phyloP scores from a whole-genome alignment of 2,888 invertebrate genomes.

The Cynaeus angustus region DNA sequence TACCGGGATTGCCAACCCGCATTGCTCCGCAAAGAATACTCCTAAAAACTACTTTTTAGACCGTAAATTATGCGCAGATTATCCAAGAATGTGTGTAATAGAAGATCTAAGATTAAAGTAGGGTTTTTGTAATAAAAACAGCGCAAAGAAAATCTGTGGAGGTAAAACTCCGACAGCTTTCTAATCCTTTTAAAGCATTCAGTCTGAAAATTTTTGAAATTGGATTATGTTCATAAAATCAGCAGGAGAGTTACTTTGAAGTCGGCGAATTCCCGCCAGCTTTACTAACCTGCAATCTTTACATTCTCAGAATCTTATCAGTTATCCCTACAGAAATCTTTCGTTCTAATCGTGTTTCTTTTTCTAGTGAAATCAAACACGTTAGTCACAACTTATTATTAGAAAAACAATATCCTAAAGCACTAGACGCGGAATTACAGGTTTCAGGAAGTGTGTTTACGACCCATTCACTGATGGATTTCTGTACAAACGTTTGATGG shows the following conservation, averaged over 20 bases:
- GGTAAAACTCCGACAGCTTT: no score
- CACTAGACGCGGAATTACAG: not conserved
- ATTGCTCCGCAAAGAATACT: no score
- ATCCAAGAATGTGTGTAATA: no score
- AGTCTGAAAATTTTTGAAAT: constrained; percentile 14
- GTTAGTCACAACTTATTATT: not conserved
- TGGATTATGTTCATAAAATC: constrained; percentile 32
- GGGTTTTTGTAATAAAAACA: no score
- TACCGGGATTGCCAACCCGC: no score
- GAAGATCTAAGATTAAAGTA: no score
- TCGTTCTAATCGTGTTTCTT: not conserved
- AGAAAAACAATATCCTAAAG: not conserved
- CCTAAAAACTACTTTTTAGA: no score
- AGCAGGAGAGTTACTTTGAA: constrained; percentile 12
- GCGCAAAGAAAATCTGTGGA: no score
- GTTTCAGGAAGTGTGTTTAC: constrained; percentile 27
- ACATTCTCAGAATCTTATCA: constrained; percentile 5
- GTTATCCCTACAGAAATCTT: not conserved
- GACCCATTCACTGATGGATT: constrained; percentile 14
- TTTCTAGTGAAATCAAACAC: not conserved
- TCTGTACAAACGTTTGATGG: constrained; percentile 23
- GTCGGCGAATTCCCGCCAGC: not conserved
- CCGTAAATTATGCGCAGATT: no score
- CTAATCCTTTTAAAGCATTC: not conserved
- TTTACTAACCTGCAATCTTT: constrained; percentile 2